These are phyloP conservation scores for Lasiurus borealis DNA, from an alignment of 2,113 vertebrate species.

Conservation along the genomic window DNA sequence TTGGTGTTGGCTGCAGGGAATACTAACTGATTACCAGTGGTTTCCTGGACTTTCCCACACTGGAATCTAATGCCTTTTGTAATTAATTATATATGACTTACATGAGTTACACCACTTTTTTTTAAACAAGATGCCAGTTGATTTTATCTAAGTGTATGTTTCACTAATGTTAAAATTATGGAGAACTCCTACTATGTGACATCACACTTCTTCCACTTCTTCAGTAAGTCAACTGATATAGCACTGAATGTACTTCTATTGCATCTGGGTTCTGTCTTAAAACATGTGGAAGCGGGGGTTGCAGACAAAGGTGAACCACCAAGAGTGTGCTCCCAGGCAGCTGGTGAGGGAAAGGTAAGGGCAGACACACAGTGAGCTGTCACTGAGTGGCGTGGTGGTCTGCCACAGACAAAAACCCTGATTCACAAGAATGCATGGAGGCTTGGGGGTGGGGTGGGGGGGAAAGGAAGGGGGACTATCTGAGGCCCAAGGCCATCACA, in stretches of 20 bases:
- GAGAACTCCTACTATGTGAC: constrained; percentile 2
- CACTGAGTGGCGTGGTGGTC: constrained; percentile 5
- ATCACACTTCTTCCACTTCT: background rate
- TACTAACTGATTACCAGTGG: background rate
- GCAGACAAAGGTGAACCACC: background rate
- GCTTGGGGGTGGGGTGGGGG: background rate
- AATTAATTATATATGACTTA: constrained; percentile 2
- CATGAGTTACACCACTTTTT: background rate
- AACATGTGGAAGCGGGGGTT: background rate
- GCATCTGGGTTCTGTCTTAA: background rate
- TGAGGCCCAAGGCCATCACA: background rate
- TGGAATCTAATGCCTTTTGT: background rate
- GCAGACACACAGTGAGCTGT: background rate
- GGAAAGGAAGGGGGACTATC: background rate
- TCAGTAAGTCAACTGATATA: background rate
- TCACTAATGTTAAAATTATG: background rate
- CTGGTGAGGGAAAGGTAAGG: background rate
- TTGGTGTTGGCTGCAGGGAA: background rate
- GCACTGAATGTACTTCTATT: background rate
- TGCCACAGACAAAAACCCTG: background rate
- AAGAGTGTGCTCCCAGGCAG: background rate
- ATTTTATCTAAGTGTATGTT: constrained; percentile 12
- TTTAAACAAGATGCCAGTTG: background rate
- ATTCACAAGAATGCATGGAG: background rate
- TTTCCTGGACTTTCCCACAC: background rate